Conservation (phyloP, 2,888 invertebrate species). For the Amblyteles armatorius region DNA sequence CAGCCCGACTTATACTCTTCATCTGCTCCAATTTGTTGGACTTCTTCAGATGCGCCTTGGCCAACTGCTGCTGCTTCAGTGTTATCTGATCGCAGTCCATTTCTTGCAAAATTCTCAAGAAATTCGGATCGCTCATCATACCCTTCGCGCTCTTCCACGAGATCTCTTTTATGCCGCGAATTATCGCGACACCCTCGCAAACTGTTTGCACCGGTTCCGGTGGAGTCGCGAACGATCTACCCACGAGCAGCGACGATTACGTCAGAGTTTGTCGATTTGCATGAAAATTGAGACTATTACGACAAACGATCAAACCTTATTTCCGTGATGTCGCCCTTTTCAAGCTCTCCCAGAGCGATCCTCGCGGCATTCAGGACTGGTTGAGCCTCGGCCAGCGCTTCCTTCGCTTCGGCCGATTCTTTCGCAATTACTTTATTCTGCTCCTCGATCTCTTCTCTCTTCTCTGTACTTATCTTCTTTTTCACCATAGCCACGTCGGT, state of each 20-base stretch:
- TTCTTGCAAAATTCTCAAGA: conserved; percentile 92
- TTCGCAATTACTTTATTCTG: conserved; percentile 92
- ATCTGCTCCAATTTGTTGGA: conserved; percentile 92
- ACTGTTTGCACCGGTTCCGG: conserved; percentile 96
- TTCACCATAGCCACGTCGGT: conserved; percentile 91
- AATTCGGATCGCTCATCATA: conserved; percentile 96
- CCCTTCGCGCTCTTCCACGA: conserved; percentile 96
- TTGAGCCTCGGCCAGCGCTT: conserved; percentile 91
- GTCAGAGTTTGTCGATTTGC: background rate
- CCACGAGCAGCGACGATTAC: no score
- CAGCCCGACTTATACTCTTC: conserved; percentile 94
- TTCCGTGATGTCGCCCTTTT: conserved; percentile 96
- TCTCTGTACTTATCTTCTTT: conserved; percentile 92
- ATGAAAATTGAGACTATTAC: background rate
- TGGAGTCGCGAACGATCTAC: conserved; percentile 94
- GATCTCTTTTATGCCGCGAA: conserved; percentile 93
- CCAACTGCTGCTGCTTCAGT: conserved; percentile 89
- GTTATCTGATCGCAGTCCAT: conserved; percentile 94
- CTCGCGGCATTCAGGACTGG: conserved; percentile 94
- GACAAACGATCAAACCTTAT: conserved; percentile 85
- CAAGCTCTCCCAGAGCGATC: conserved; percentile 92
- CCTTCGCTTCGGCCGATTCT: conserved; percentile 94
- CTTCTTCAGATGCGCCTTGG: conserved; percentile 90
- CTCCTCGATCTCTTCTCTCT: conserved; percentile 93
- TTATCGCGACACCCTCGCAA: conserved; percentile 95